phyloP scores from a whole-genome alignment of 2,888 invertebrate species.

The Hirtodrosophila confusa region DNA sequence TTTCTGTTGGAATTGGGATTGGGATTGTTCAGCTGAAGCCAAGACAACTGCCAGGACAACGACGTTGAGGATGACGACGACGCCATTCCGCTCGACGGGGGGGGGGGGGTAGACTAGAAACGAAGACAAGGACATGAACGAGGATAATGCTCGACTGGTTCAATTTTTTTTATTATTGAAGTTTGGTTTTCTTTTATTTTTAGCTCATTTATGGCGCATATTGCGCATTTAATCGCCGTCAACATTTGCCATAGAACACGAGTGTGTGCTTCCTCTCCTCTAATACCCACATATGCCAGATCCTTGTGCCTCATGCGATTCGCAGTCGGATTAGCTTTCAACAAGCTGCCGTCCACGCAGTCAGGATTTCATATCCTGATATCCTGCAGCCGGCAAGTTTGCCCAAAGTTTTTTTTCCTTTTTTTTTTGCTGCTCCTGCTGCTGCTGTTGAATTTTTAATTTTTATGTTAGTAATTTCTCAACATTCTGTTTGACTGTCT shows the following conservation, averaged over 20 bases:
- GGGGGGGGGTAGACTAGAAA: slow-evolving; percentile 21
- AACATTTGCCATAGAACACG: slow-evolving; percentile 47
- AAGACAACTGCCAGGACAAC: slow-evolving; percentile 55
- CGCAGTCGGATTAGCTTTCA: slow-evolving; percentile 59
- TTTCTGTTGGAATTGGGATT: slow-evolving; percentile 4
- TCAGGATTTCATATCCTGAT: slow-evolving; percentile 29
- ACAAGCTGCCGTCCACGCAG: slow-evolving; percentile 31
- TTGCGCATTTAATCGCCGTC: slow-evolving; percentile 76
- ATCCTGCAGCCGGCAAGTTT: slow-evolving; percentile 41
- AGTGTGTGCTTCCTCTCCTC: slow-evolving; percentile 9
- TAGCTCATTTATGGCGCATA: slow-evolving; percentile 77
- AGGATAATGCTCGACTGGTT: background rate
- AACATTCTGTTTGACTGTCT: slow-evolving; percentile 55
- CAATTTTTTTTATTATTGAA: slow-evolving; percentile 56
- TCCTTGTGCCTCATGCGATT: slow-evolving; percentile 37
- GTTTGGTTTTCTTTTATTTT: slow-evolving; percentile 64
- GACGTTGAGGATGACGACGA: slow-evolving; percentile 15
- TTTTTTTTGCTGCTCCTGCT: background rate
- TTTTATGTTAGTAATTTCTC: slow-evolving; percentile 79
- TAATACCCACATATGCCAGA: slow-evolving; percentile 27
- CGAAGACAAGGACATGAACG: background rate
- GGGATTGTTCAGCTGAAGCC: slow-evolving; percentile 43
- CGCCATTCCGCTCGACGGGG: slow-evolving; percentile 28
- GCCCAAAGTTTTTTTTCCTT: slow-evolving; percentile 37
- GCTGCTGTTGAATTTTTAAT: slow-evolving; percentile 80